Percentiles rank a stretch among this genome's conserved stretches.
Conservation (phyloP, 2,797 vertebrate genomes). For the Mareca strepera region DNA sequence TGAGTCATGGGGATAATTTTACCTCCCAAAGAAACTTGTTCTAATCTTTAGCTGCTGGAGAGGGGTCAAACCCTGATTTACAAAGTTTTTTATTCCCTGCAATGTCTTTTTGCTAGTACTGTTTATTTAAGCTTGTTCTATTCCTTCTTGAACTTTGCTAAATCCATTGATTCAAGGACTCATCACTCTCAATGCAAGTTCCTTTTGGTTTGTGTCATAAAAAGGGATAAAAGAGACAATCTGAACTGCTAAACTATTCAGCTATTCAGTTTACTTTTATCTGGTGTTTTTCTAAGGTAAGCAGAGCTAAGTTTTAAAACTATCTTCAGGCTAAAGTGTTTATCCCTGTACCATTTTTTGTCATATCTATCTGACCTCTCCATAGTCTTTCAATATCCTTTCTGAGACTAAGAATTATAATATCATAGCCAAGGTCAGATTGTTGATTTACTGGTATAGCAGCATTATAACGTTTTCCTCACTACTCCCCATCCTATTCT, state of each 20-base stretch:
- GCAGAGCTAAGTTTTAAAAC: neutral
- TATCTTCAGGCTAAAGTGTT: neutral
- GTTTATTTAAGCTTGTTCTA: neutral
- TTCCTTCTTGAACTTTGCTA: neutral
- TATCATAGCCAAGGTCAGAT: neutral
- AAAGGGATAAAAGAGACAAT: neutral
- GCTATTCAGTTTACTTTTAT: neutral
- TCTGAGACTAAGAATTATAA: neutral
- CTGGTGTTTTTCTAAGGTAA: neutral
- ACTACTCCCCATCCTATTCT: neutral
- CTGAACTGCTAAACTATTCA: neutral
- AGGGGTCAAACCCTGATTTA: neutral
- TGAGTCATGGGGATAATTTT: neutral
- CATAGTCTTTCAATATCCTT: neutral
- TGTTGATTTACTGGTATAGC: neutral
- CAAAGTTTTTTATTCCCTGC: neutral
- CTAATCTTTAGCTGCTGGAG: neutral
- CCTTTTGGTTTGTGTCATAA: neutral
- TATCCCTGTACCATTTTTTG: neutral
- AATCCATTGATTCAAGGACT: neutral
- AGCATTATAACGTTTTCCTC: neutral
- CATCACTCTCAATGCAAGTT: neutral
- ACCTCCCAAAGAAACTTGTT: neutral
- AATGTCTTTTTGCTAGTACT: neutral
- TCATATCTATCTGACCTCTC: neutral